A percentile compares a stretch with the other conserved stretches of the same genome.
phyloP scores from a whole-genome alignment of 1,140 invertebrate species.

The Eubasilissa regina region DNA sequence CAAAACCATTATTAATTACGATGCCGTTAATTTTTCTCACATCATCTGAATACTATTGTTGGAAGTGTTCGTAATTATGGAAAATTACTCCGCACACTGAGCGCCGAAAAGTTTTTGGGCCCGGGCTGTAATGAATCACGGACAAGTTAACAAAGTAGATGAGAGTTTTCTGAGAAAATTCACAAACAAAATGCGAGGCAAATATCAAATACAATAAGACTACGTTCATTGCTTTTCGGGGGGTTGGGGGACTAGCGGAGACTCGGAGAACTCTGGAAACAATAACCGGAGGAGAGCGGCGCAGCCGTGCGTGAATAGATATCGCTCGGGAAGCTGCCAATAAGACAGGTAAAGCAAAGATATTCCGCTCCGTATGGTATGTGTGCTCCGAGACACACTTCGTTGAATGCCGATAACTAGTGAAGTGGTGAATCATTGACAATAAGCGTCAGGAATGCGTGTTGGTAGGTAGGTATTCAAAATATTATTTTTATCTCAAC shows the following conservation, averaged over 20 bases:
- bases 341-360: constrained; percentile 34
- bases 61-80: constrained; percentile 7
- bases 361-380: neutral
- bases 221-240: neutral
- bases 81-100: neutral
- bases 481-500: no score
- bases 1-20: constrained; percentile 10
- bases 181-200: constrained; percentile 18
- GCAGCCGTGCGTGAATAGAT: constrained; percentile 45
- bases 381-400: no score
- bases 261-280: constrained; percentile 15
- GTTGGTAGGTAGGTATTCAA: no score
- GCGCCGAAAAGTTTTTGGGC: neutral
- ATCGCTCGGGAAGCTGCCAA: constrained; percentile 29
- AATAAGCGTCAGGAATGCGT: no score
- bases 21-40: constrained; percentile 15
- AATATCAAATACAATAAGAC: constrained; percentile 31
- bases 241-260: neutral
- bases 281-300: constrained; percentile 31
- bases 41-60: constrained; percentile 22
- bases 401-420: no score
- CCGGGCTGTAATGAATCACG: constrained; percentile 12
- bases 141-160: constrained; percentile 39
- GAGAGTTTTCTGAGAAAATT: constrained; percentile 12
- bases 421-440: no score